Percentiles rank a stretch among this genome's conserved stretches.
These are phyloP conservation scores for Eupithecia abbreviata DNA, from an alignment of 2,888 invertebrate genomes.

Conservation along the genomic window DNA sequence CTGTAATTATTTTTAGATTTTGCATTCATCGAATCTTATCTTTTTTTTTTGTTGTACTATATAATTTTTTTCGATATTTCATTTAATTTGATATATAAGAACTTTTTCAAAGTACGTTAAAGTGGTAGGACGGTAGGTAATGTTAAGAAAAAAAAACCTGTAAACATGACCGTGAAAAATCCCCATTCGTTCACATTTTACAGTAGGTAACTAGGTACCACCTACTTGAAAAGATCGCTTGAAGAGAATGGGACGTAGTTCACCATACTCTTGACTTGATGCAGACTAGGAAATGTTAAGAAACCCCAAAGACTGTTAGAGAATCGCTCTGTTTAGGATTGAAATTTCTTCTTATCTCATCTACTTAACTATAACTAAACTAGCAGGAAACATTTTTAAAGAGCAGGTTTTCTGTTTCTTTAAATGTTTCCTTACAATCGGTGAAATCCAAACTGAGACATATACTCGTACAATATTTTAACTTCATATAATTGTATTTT, in stretches of 20 bases:
- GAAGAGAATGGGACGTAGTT: slow-evolving; percentile 19
- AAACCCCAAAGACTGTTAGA: slow-evolving; percentile 56
- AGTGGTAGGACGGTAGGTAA: background rate
- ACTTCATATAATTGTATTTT: no score
- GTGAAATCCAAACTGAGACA: background rate
- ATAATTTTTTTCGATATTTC: background rate
- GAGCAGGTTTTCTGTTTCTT: background rate
- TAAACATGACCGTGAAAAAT: background rate
- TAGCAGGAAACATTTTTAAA: slow-evolving; percentile 1
- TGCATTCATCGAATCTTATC: background rate
- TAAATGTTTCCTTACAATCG: background rate
- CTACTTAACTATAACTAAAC: background rate
- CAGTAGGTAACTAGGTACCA: background rate
- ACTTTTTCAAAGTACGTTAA: background rate
- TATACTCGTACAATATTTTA: background rate
- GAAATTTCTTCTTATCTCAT: slow-evolving; percentile 48
- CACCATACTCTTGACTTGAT: slow-evolving; percentile 38
- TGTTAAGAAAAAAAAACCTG: background rate
- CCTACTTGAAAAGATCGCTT: slow-evolving; percentile 12
- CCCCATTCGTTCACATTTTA: background rate
- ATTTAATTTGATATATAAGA: background rate
- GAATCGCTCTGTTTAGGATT: slow-evolving; percentile 55
- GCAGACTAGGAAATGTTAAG: slow-evolving; percentile 45
- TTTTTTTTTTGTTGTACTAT: background rate
- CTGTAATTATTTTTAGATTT: background rate